Conservation (phyloP, 2,113 vertebrate genomes). For the Atlantisia rogersi region DNA sequence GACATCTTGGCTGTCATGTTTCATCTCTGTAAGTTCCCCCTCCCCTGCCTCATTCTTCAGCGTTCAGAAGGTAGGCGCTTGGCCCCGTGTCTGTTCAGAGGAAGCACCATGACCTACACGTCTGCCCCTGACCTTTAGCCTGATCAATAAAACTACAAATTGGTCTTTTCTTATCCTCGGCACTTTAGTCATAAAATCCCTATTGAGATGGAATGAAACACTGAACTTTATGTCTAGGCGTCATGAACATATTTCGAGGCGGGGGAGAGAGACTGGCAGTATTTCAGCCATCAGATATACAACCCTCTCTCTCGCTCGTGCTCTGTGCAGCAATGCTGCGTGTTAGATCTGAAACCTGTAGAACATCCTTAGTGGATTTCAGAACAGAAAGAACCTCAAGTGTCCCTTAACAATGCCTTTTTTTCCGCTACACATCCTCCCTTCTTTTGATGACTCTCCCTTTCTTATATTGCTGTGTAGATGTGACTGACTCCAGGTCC, state of each 20-base stretch:
- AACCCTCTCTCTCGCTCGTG: background rate
- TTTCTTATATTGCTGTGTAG: slow-evolving; percentile 7
- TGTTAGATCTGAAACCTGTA: slow-evolving; percentile 39
- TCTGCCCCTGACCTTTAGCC: slow-evolving; percentile 76
- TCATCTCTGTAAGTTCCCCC: background rate
- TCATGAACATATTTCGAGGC: slow-evolving; percentile 61
- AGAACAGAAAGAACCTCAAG: background rate
- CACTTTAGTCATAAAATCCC: slow-evolving; percentile 68
- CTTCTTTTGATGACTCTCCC: background rate
- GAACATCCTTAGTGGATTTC: background rate
- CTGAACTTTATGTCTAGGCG: slow-evolving; percentile 69
- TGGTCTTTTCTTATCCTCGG: slow-evolving; percentile 72
- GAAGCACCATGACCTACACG: slow-evolving; percentile 63
- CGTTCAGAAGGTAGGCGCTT: background rate
- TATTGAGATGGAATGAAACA: slow-evolving; percentile 69
- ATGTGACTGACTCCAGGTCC: background rate
- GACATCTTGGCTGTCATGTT: slow-evolving; percentile 11
- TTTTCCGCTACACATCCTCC: background rate
- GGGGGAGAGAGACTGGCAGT: slow-evolving; percentile 43
- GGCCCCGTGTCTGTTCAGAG: slow-evolving; percentile 26
- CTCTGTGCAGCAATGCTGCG: background rate
- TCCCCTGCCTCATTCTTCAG: background rate
- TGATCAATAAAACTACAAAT: slow-evolving; percentile 76
- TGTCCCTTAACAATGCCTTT: background rate
- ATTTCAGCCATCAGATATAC: slow-evolving; percentile 62